Evolutionary conservation across 2,888 invertebrate species (phyloP).

Genomic region (Gortyna flavago): DNA sequence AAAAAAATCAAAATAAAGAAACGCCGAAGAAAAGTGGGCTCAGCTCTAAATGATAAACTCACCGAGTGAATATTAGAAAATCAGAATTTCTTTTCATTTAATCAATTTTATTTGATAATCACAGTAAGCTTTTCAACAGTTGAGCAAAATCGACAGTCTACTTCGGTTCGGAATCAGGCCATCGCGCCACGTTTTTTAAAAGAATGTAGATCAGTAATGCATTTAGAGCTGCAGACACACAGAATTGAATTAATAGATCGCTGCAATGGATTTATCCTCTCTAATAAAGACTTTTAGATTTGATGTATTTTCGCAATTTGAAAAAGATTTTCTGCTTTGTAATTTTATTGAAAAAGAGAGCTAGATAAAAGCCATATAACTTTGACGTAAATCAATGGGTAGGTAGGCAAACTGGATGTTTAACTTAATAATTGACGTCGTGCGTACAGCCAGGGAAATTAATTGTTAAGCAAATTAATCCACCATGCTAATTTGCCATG

Average conservation of each 20-base stretch:
- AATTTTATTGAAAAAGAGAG: neutral
- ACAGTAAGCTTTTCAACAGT: conserved; percentile 14
- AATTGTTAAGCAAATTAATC: too few relatives aligned
- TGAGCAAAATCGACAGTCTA: conserved; percentile 22
- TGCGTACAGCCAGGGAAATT: neutral
- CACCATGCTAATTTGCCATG: too few relatives aligned
- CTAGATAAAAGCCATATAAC: neutral
- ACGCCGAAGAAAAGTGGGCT: neutral
- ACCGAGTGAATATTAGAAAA: neutral
- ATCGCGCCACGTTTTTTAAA: conserved; percentile 2
- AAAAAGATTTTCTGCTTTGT: neutral
- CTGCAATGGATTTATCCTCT: neutral
- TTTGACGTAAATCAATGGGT: neutral
- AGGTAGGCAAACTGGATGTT: too few relatives aligned
- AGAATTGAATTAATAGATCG: neutral
- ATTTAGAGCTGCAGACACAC: conserved; percentile 13
- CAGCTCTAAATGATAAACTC: neutral
- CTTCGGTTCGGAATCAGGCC: conserved; percentile 15
- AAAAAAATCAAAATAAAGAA: neutral
- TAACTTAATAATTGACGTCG: too few relatives aligned
- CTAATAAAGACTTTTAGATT: neutral
- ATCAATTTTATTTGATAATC: conserved; percentile 18
- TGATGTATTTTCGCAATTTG: neutral
- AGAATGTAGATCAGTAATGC: conserved; percentile 15
- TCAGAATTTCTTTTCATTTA: conserved; percentile 23